Base-by-base conservation (phyloP, 2,113 vertebrate species). In the Hipposideros armiger region DNA sequence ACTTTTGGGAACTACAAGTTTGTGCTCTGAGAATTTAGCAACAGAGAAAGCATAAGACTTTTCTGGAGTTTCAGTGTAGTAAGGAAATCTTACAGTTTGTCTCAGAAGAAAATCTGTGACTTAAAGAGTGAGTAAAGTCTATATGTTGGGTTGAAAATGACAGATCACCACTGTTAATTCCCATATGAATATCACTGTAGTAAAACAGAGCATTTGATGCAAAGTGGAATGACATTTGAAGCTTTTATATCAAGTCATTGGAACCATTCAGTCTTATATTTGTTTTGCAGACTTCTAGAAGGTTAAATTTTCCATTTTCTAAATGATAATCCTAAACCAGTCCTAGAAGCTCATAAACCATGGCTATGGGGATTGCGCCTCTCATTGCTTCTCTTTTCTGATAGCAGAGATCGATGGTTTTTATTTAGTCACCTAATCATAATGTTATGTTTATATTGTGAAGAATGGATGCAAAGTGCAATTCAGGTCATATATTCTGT, bases 361-460 rank as follows among this genome's bases (percentile, higher is more conserved):
- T 60, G 14, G 17, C n/a, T 97, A 45, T 87, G 32, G 45, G 81
- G 77, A 90, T 69, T 86, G 87, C 2, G 40, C 16, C 87, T 74
- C 52, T 88, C 73, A 56, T 90, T 96, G 42, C 19, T 72, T 94
- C 60, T 64, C 77, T 94, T 90, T 91, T 96, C 26, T 80, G 64
- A 72, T 54, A 91, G 60, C 13, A 69, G 83, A 97, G 77, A 98
- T 97, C 94, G 87, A 98, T 96, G 77, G 77, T 72, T 92, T 97
- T 92, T 97, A 80, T 96, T 19, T 66, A 78, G 56, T 91, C 92
- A 54, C 90, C 30, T 47, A 95, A 93, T 95, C 64, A n/a, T 78
- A 54, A 50, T 47, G 26, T 60, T 70, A 58, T 19, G 0, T 94
- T 94, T 87, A 91, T 87, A 78, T 80, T 80, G 85, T 83, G 73